Base-by-base conservation (phyloP, 2,888 invertebrate species). In the Lycaena phlaeas region DNA sequence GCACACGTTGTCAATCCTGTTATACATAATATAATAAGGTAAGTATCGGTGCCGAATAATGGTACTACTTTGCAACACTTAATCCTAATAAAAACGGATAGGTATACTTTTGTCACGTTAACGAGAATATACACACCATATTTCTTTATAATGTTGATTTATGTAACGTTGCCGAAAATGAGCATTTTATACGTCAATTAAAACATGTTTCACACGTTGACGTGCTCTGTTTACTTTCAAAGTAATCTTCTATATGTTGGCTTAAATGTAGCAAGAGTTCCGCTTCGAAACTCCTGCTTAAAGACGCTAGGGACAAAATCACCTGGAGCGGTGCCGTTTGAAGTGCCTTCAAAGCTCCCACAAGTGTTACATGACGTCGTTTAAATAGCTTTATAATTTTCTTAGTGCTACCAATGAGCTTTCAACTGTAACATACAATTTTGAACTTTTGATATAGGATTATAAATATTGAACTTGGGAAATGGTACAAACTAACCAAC, bases 361-460 rank as follows among this genome's bases (percentile, higher is more conserved):
- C 56, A 67, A 67, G 62, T 62, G 62, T 61, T 56, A 63, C 40
- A 44, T 56, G 57, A 53, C 55, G 57, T 54, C 59, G 56, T 64
- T 63, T 59, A 57, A 26, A 39, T 26, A 25, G 26, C 30, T 39
- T 39, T 39, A 30, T 29, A 30, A 30, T 30, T 39, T 34, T 34
- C 7, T 22, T 18, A 18, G 18, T 11, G 17, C 31, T 10, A 10
- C 31, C 31, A 31, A 31, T 31, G 17, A 30, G 17, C 9, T 30
- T 10, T 12, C 28, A n/a, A n/a, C n/a, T n/a, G n/a, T n/a, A n/a
- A n/a, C n/a, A n/a, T n/a, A n/a, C n/a, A n/a, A n/a, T n/a, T n/a
- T n/a, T n/a, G n/a, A n/a, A n/a, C n/a, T n/a, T n/a, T n/a, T n/a
- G n/a, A n/a, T n/a, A n/a, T n/a, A n/a, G n/a, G n/a, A n/a, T n/a